Evolutionary conservation across 2,113 vertebrate species (phyloP).

Genomic region (Macquaria ambigua): DNA sequence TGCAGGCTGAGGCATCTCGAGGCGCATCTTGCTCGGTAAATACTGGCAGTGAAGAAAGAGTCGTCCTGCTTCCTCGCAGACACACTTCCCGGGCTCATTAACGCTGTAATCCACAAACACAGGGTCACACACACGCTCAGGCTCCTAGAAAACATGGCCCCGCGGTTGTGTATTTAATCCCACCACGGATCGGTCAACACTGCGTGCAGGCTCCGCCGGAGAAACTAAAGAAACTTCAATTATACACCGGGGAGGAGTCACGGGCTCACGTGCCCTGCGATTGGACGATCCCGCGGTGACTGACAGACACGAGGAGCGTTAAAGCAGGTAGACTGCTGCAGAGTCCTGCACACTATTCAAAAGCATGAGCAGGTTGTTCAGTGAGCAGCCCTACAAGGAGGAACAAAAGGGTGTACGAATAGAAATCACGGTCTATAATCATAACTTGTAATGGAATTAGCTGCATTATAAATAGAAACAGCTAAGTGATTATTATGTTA

Average conservation of each 20-base stretch:
- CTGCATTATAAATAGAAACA: not conserved
- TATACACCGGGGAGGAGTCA: slow-evolving; percentile 81
- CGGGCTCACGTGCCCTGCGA: slow-evolving; percentile 47
- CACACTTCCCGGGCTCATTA: slow-evolving; percentile 80
- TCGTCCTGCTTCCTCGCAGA: slow-evolving; percentile 89
- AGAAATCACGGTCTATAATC: not conserved
- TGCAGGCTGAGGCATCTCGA: slow-evolving; percentile 96
- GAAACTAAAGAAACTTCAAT: slow-evolving; percentile 87
- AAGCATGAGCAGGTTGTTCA: slow-evolving; percentile 2
- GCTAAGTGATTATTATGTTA: not conserved
- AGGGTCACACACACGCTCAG: slow-evolving; percentile 80
- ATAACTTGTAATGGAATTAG: not conserved
- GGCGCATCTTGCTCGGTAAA: slow-evolving; percentile 92
- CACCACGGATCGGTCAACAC: slow-evolving; percentile 74
- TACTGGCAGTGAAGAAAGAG: slow-evolving; percentile 85
- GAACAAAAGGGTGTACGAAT: slow-evolving; percentile 4
- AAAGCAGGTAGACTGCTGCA: slow-evolving; percentile 76
- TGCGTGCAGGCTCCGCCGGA: slow-evolving; percentile 75
- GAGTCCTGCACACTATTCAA: not conserved
- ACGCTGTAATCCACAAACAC: slow-evolving; percentile 89
- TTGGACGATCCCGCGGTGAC: slow-evolving; percentile 75
- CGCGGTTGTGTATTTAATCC: slow-evolving; percentile 71
- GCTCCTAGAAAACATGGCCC: slow-evolving; percentile 85
- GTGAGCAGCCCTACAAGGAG: not conserved
- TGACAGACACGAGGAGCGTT: slow-evolving; percentile 65